phyloP scores from a whole-genome alignment of 2,888 invertebrate genomes.

The Dromius quadrimaculatus region DNA sequence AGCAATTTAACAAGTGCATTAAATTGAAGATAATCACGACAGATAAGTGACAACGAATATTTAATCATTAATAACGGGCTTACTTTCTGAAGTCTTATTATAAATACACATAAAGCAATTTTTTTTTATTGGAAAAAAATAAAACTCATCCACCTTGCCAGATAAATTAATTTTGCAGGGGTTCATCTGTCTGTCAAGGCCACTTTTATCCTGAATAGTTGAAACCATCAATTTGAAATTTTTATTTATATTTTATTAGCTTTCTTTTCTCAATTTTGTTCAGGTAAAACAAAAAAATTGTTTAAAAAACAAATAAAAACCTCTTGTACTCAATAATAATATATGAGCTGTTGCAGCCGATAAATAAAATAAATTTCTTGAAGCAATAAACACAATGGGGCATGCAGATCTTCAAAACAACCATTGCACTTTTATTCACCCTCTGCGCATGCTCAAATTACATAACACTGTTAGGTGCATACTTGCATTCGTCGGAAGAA shows the following conservation, averaged over 20 bases:
- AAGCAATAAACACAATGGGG: constrained; percentile 3
- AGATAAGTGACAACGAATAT: constrained; percentile 34
- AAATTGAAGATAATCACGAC: constrained; percentile 24
- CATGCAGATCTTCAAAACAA: constrained; percentile 9
- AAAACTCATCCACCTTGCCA: no score
- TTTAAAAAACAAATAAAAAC: not conserved
- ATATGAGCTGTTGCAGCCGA: not conserved
- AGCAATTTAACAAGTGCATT: constrained; percentile 33
- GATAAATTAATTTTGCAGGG: no score
- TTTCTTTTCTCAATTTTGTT: no score
- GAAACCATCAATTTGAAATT: not conserved
- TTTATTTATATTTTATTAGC: not conserved
- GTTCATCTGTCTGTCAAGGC: no score
- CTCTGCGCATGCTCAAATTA: not conserved
- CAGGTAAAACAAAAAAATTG: no score
- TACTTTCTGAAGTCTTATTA: not conserved
- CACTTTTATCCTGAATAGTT: no score
- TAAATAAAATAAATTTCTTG: constrained; percentile 6
- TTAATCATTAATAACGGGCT: constrained; percentile 16
- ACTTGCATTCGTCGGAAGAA: constrained; percentile 30
- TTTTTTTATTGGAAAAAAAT: no score
- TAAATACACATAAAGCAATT: not conserved
- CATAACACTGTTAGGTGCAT: not conserved
- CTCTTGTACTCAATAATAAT: not conserved
- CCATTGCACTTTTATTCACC: not conserved